Evolutionary conservation across 2,113 vertebrate species (phyloP).

Genomic region (Sinocyclocheilus rhinocerous): DNA sequence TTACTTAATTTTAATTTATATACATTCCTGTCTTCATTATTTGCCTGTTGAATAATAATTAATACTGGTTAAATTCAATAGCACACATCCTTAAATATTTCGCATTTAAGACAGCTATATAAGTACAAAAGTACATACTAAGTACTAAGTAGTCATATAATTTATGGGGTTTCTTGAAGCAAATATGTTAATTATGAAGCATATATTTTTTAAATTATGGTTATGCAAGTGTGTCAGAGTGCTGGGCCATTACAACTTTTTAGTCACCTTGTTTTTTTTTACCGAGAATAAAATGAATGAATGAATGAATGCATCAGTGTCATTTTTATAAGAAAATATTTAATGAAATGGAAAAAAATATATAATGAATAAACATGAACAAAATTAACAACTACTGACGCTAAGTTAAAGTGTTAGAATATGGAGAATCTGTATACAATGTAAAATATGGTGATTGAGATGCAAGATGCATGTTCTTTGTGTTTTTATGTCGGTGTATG

Average conservation of each 20-base stretch:
- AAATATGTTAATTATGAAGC: not conserved
- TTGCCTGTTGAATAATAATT: not conserved
- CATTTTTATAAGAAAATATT: not conserved
- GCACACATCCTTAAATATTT: not conserved
- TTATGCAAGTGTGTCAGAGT: not conserved
- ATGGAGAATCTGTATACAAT: not conserved
- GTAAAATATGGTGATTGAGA: not conserved
- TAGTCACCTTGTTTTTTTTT: not conserved
- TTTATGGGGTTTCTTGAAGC: too few relatives aligned
- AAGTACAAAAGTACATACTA: not conserved
- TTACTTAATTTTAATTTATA: not conserved
- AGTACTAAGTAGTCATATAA: too few relatives aligned
- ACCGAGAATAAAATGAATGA: not conserved
- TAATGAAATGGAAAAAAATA: not conserved
- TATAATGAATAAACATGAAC: not conserved
- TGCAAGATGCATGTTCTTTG: not conserved
- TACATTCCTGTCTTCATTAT: not conserved
- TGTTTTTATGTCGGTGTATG: conserved; percentile 26
- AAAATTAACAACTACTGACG: not conserved
- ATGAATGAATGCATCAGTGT: not conserved
- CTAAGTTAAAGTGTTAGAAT: not conserved
- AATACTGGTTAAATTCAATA: not conserved
- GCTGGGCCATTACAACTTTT: not conserved
- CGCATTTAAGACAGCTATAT: not conserved
- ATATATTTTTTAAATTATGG: too few relatives aligned